Evolutionary conservation across 1,140 invertebrate genomes (phyloP), one percentile per base, ranked within the genome.

Genomic region (Drosophila nigromelanica): DNA sequence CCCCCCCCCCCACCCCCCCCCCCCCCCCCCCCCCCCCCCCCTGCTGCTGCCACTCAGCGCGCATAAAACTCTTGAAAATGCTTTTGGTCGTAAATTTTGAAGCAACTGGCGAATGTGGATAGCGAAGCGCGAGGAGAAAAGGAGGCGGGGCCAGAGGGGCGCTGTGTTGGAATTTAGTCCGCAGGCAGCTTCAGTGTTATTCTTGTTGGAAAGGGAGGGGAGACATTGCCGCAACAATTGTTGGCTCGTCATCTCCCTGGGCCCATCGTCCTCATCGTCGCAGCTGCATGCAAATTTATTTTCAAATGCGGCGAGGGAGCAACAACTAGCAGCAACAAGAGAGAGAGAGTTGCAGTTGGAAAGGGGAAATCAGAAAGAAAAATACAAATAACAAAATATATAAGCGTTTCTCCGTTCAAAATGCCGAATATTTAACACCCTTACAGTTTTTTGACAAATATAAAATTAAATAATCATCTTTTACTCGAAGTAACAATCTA

Each of bases 41-140:
- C 45, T 61, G 54, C 37, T 55, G 59, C 55, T 79, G 81, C 74
- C 82, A 87, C 79, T 86, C 82, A 89, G 79, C 76, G 83, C 66
- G 79, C 78, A 87, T 89, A 87, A 87, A 87, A 83, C 83, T 89
- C 83, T 87, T 89, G 83, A 87, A 87, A 87, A 89, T 89, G 83
- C 83, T 87, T 87, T 89, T 89, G 82, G 72, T 87, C 82, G 83
- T 87, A 87, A 87, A 87, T 89, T 87, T 83, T 79, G 76, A 82
- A 87, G 79, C 79, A 89, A 82, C 76, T 82, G 71, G 64, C 76
- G 51, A 70, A 21, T 42, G 60, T 18, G 50, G n/a, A 51, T 37
- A 39, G 21, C 21, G 18, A 4, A 45, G 37, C 2, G 7, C 4
- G 18, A 10, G 12, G 18, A 8, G 30, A n/a, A 15, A 11, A 59